Evolutionary conservation across 2,113 vertebrate genomes (phyloP).

Genomic region (Holacanthus passer): DNA sequence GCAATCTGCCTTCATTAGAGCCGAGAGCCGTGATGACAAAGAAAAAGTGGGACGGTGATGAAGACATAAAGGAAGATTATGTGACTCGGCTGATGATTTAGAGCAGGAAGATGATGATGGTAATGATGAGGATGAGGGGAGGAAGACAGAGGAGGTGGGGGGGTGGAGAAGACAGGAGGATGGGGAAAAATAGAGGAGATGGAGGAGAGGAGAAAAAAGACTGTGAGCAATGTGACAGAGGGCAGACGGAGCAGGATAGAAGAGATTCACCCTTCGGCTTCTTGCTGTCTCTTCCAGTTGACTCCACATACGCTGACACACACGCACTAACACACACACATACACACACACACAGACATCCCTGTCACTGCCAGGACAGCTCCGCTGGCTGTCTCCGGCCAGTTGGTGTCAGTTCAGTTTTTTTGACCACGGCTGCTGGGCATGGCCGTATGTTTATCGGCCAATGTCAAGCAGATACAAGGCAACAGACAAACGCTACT

Average conservation of each 20-base stretch:
- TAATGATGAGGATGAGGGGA: constrained; percentile 29
- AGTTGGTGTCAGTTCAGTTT: constrained; percentile 50
- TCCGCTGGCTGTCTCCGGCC: constrained; percentile 59
- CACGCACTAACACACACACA: constrained; percentile 47
- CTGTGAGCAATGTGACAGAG: constrained; percentile 54
- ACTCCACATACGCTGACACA: constrained; percentile 42
- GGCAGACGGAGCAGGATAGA: constrained; percentile 55
- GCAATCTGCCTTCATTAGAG: constrained; percentile 40
- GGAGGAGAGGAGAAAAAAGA: constrained; percentile 37
- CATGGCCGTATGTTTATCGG: constrained; percentile 45
- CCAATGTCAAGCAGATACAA: constrained; percentile 48
- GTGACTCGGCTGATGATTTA: constrained; percentile 38
- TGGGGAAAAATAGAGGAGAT: constrained; percentile 15
- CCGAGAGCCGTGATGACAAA: constrained; percentile 23
- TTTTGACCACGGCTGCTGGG: constrained; percentile 39
- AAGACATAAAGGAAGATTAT: constrained; percentile 8
- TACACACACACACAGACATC: constrained; percentile 25
- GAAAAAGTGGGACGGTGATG: constrained; percentile 20
- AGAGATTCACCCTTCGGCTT: constrained; percentile 58
- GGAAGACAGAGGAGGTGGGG: background rate
- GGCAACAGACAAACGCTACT: constrained; percentile 15
- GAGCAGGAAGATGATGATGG: constrained; percentile 20
- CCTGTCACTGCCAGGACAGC: constrained; percentile 49
- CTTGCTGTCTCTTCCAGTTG: constrained; percentile 65
- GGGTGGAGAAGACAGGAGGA: background rate